These are phyloP conservation scores for Isoperla grammatica DNA, from an alignment of 2,888 invertebrate genomes.

Conservation along the genomic window DNA sequence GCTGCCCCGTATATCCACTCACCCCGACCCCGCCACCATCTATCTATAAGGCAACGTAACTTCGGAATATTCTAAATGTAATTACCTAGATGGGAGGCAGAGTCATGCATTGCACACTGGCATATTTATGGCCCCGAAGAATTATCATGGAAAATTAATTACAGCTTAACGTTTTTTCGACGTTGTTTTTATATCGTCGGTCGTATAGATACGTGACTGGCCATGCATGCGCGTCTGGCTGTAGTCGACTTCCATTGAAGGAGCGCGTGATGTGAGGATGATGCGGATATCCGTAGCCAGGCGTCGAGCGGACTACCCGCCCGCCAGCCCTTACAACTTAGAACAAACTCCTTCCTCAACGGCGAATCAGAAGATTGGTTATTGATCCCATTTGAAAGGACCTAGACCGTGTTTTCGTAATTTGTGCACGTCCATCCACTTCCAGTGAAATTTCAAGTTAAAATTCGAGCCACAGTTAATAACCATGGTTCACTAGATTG, in stretches of 20 bases:
- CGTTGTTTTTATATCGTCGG: too few species aligned
- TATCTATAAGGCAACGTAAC: background rate
- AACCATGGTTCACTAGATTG: conserved; percentile 12
- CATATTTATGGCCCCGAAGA: conserved; percentile 11
- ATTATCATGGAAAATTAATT: conserved; percentile 16
- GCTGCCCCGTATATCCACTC: conserved; percentile 1
- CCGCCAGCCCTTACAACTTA: too few species aligned
- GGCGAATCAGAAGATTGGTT: conserved; percentile 3
- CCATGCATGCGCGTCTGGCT: too few species aligned
- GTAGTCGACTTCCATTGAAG: too few species aligned
- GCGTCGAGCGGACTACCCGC: too few species aligned
- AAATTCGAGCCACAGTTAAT: conserved; percentile 19
- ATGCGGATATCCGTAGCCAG: too few species aligned
- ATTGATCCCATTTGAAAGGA: conserved; percentile 7
- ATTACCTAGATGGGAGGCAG: conserved; percentile 13
- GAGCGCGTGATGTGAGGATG: too few species aligned
- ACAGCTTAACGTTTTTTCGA: conserved; percentile 7
- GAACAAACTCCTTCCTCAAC: background rate
- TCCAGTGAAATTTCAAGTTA: conserved; percentile 13
- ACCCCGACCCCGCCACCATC: too few species aligned
- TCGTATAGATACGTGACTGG: background rate
- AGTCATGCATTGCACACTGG: background rate
- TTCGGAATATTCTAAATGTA: conserved; percentile 14
- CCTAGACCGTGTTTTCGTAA: background rate
- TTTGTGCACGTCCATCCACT: conserved; percentile 12